Evolutionary conservation across 2,113 vertebrate genomes (phyloP).

Genomic region (Motacilla alba): DNA sequence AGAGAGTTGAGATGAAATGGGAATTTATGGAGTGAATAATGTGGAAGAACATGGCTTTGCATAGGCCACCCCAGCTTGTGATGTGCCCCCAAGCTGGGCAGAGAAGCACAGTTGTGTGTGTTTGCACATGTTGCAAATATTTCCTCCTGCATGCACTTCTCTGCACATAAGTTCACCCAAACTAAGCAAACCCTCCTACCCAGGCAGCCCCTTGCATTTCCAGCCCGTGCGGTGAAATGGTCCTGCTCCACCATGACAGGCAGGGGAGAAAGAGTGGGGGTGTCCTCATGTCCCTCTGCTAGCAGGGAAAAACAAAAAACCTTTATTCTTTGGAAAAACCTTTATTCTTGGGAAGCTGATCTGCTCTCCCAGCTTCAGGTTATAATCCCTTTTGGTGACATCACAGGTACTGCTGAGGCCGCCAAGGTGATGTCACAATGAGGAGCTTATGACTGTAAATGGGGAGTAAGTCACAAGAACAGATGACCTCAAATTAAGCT

Average conservation of each 20-base stretch:
- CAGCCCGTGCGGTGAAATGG: background rate
- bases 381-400: conserved; percentile 44
- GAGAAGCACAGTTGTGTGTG: rapidly evolving
- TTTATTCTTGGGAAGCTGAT: background rate
- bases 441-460: conserved; percentile 26
- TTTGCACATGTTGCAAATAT: rapidly evolving
- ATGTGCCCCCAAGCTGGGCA: background rate
- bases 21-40: background rate
- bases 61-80: background rate
- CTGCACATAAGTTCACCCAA: background rate
- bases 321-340: background rate
- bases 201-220: background rate
- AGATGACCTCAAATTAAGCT: conserved; percentile 25
- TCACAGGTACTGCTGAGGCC: background rate
- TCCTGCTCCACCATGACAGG: background rate
- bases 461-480: background rate
- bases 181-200: background rate
- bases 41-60: background rate
- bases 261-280: background rate
- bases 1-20: background rate
- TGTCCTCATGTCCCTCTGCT: background rate
- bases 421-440: conserved; percentile 35
- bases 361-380: background rate
- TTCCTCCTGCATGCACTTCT: background rate
- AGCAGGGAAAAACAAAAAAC: background rate